Percentiles rank a stretch among this genome's conserved stretches.
These are phyloP conservation scores for Zele albiditarsus DNA, from an alignment of 2,888 invertebrate species.

Conservation along the genomic window DNA sequence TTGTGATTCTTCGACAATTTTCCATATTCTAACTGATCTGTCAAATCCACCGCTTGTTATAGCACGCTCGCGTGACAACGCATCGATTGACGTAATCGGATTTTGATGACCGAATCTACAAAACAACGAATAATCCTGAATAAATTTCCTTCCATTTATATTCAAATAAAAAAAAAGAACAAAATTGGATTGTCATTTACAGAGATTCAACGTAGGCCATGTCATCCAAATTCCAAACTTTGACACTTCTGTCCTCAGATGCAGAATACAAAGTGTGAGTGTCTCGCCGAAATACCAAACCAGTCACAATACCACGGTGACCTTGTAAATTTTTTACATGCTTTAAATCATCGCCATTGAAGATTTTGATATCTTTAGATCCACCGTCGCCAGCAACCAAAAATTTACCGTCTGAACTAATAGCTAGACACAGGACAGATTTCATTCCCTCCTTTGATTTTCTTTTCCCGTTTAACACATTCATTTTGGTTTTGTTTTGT, in stretches of 20 bases:
- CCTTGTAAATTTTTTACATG: constrained; percentile 87
- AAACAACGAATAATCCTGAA: constrained; percentile 33
- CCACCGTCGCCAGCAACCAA: constrained; percentile 83
- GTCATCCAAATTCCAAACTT: constrained; percentile 97
- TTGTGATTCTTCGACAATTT: constrained; percentile 97
- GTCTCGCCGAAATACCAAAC: constrained; percentile 88
- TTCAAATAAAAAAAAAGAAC: constrained; percentile 21
- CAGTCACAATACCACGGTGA: constrained; percentile 83
- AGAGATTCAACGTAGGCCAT: constrained; percentile 96
- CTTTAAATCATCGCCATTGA: constrained; percentile 85
- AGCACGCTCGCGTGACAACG: constrained; percentile 88
- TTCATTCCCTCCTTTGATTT: constrained; percentile 63
- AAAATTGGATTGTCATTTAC: constrained; percentile 69
- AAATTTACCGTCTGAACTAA: constrained; percentile 83
- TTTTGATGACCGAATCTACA: constrained; percentile 89
- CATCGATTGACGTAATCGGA: constrained; percentile 89
- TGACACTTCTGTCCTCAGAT: constrained; percentile 86
- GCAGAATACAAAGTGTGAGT: constrained; percentile 90
- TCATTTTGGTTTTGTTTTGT: constrained; percentile 77
- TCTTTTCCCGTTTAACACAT: constrained; percentile 65
- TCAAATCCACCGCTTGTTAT: constrained; percentile 94
- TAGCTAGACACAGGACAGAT: constrained; percentile 62
- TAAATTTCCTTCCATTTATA: not conserved
- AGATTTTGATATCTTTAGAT: constrained; percentile 83
- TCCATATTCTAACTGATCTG: constrained; percentile 92